These are phyloP conservation scores for Clanis bilineata DNA, from an alignment of 2,888 invertebrate genomes.

Conservation along the genomic window DNA sequence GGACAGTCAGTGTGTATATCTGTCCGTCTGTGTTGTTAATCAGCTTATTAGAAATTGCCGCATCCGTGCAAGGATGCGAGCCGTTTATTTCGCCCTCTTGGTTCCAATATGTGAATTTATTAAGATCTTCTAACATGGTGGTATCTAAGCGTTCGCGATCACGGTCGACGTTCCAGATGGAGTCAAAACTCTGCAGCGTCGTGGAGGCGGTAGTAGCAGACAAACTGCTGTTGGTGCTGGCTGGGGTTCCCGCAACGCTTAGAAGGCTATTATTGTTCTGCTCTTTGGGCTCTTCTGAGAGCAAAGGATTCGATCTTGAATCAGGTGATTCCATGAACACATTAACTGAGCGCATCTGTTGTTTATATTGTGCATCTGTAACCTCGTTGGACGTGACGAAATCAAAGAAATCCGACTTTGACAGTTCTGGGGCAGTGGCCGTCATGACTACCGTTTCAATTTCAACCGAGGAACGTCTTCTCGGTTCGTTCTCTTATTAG, in stretches of 20 bases:
- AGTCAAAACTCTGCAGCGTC: conserved; percentile 78
- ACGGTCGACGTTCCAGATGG: conserved; percentile 87
- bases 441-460: conserved; percentile 89
- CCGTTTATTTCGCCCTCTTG: conserved; percentile 83
- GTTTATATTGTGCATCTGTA: conserved; percentile 86
- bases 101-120: conserved; percentile 90
- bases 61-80: conserved; percentile 72
- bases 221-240: conserved; percentile 53
- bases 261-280: conserved; percentile 85
- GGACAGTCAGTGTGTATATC: conserved; percentile 93
- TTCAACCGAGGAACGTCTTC: conserved; percentile 67
- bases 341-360: conserved; percentile 86
- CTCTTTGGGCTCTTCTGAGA: conserved; percentile 80
- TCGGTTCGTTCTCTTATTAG: conserved; percentile 52
- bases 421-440: conserved; percentile 92
- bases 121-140: conserved; percentile 91
- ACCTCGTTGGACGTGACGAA: conserved; percentile 92
- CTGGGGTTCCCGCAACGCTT: conserved; percentile 52
- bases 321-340: conserved; percentile 84
- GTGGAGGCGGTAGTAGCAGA: conserved; percentile 69
- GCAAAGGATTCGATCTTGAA: conserved; percentile 73
- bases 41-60: conserved; percentile 76
- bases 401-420: conserved; percentile 94
- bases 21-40: conserved; percentile 88
- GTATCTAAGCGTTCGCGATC: conserved; percentile 87